Evolutionary conservation across 2,113 vertebrate genomes (phyloP).

Genomic region (Gadus macrocephalus): DNA sequence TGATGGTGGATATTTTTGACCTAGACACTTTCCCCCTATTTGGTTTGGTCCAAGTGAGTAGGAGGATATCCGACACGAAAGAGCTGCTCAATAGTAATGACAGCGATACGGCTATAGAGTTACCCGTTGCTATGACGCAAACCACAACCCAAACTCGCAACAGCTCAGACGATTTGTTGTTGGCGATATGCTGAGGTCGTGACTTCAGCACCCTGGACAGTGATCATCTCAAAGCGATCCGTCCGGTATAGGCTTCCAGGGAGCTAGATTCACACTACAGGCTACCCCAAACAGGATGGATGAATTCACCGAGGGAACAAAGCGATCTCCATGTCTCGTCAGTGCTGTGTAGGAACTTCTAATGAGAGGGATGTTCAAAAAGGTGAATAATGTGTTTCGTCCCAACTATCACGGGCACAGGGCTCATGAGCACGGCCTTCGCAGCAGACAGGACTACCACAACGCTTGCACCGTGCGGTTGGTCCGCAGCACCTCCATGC

Average conservation of each 20-base stretch:
- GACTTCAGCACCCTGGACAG: slow-evolving; percentile 59
- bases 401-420: slow-evolving; percentile 66
- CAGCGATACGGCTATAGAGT: slow-evolving; percentile 48
- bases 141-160: slow-evolving; percentile 31
- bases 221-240: not conserved
- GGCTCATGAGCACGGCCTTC: slow-evolving; percentile 35
- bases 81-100: slow-evolving; percentile 40
- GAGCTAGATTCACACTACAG: not conserved
- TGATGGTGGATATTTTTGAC: too few species aligned
- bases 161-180: slow-evolving; percentile 27
- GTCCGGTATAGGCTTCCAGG: not conserved
- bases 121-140: slow-evolving; percentile 58
- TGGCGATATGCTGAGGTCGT: slow-evolving; percentile 3
- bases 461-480: slow-evolving; percentile 75
- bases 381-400: slow-evolving; percentile 79
- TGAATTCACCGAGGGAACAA: slow-evolving; percentile 16
- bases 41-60: too few species aligned
- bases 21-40: too few species aligned
- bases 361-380: slow-evolving; percentile 65
- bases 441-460: slow-evolving; percentile 58
- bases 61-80: slow-evolving; percentile 37
- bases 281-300: not conserved
- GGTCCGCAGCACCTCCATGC: slow-evolving; percentile 93
- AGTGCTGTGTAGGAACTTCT: slow-evolving; percentile 16
- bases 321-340: not conserved